phyloP scores from a whole-genome alignment of 2,797 vertebrate genomes.

The Clarias platycephalus region DNA sequence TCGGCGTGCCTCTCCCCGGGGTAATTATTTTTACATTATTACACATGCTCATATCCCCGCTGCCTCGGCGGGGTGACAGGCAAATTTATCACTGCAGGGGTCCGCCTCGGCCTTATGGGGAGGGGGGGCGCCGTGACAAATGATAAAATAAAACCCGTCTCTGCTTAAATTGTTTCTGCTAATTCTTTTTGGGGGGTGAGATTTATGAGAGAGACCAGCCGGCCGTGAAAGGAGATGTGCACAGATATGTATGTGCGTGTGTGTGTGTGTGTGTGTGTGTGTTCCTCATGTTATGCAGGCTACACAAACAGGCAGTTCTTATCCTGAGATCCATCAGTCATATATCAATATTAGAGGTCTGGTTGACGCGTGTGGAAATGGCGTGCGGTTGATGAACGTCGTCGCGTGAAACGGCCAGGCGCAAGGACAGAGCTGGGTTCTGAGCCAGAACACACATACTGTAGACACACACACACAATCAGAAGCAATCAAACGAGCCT shows the following conservation, averaged over 20 bases:
- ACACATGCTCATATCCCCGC: conserved; percentile 82
- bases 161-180: conserved; percentile 84
- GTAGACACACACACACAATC: background rate
- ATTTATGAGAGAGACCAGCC: conserved; percentile 79
- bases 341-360: conserved; percentile 57
- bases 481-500: conserved; percentile 8
- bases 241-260: conserved; percentile 26
- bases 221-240: conserved; percentile 68
- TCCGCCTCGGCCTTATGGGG: conserved; percentile 58
- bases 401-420: conserved; percentile 24
- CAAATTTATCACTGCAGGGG: conserved; percentile 81
- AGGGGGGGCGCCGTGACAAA: conserved; percentile 74
- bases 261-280: conserved; percentile 62
- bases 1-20: conserved; percentile 74
- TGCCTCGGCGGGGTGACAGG: conserved; percentile 79
- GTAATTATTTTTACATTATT: conserved; percentile 89
- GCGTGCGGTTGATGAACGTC: conserved; percentile 27
- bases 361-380: conserved; percentile 43
- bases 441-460: background rate
- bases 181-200: conserved; percentile 75
- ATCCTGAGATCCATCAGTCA: conserved; percentile 66
- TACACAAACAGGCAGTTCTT: conserved; percentile 67
- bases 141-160: conserved; percentile 83
- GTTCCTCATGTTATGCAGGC: conserved; percentile 48
- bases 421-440: conserved; percentile 6